These are phyloP conservation scores for Bombus pascuorum DNA, from an alignment of 1,140 invertebrate genomes.

Conservation along the genomic window DNA sequence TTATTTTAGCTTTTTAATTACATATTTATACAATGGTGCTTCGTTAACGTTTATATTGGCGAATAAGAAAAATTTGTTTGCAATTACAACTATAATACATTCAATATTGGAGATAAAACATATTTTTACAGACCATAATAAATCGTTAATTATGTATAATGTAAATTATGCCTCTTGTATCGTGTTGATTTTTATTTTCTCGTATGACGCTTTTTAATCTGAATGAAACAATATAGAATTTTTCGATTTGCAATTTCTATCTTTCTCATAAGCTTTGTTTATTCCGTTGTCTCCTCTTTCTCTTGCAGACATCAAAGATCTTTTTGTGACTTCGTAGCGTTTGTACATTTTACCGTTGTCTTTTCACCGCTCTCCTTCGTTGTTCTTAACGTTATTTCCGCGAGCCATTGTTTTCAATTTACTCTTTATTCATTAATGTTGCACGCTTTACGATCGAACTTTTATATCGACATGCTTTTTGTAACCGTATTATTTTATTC, in stretches of 20 bases:
- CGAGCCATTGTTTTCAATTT: constrained; percentile 2
- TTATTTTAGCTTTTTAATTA: background rate
- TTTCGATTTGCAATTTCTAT: background rate
- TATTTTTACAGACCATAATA: too few relatives aligned
- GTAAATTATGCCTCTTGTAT: background rate
- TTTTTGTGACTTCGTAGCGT: background rate
- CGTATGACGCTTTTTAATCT: background rate
- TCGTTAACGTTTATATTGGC: background rate
- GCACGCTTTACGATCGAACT: background rate
- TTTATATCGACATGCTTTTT: background rate
- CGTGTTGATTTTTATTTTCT: background rate
- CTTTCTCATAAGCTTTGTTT: background rate
- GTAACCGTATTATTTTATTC: background rate
- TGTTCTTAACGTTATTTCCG: background rate
- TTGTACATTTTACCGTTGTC: background rate
- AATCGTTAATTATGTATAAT: background rate
- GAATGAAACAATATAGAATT: background rate
- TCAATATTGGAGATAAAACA: background rate
- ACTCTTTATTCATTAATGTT: background rate
- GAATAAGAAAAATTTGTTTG: background rate
- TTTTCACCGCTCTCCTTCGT: background rate
- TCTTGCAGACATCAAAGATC: background rate
- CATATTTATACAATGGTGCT: too few relatives aligned
- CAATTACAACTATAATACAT: background rate
- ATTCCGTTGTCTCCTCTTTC: background rate